Conservation (phyloP, 2,113 vertebrate species). For the Chunga burmeisteri region DNA sequence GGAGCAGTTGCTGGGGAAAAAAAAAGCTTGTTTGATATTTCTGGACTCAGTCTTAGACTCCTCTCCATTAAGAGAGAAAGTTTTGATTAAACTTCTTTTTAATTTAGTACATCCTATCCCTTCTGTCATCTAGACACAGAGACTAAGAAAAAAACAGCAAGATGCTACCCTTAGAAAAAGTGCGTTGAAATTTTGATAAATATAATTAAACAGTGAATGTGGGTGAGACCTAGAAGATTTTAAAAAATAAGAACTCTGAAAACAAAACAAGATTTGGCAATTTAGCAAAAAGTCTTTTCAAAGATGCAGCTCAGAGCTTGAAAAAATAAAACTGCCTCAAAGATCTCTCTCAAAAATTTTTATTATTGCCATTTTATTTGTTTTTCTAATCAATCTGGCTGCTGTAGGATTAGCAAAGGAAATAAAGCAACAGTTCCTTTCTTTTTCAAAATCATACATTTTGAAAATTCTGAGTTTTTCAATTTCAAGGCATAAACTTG, state of each 20-base stretch:
- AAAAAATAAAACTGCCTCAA: background rate
- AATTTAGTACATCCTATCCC: background rate
- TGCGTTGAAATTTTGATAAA: background rate
- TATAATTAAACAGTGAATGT: background rate
- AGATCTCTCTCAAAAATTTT: background rate
- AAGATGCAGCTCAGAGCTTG: background rate
- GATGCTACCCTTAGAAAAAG: background rate
- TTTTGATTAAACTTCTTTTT: background rate
- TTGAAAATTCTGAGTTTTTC: background rate
- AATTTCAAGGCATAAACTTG: background rate
- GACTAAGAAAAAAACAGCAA: background rate
- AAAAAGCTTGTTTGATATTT: background rate
- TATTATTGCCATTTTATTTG: background rate
- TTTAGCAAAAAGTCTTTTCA: background rate
- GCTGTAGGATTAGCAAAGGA: background rate
- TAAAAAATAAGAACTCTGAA: background rate
- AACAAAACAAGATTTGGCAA: background rate
- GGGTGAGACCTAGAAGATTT: background rate
- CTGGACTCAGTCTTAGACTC: background rate
- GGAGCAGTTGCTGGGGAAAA: accelerated
- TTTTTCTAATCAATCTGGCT: background rate
- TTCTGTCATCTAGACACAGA: background rate
- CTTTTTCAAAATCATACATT: background rate
- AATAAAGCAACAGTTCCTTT: background rate
- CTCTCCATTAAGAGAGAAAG: background rate